Evolutionary conservation across 2,888 invertebrate species (phyloP), one percentile per base, ranked within the genome.

Genomic region (Chirona hameri): DNA sequence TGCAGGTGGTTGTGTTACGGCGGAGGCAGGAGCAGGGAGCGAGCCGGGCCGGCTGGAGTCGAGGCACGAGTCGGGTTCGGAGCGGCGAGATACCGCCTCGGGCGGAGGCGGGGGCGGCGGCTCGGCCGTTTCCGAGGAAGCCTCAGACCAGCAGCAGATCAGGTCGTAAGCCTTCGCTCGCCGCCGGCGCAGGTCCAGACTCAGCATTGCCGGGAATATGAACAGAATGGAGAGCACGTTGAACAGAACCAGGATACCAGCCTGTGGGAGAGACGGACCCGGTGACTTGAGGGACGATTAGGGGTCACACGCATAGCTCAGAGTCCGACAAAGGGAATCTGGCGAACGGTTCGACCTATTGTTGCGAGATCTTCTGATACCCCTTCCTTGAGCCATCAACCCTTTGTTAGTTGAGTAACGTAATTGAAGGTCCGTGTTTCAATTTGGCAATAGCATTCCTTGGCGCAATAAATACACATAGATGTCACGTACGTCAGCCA

Each of bases 141-240:
- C 27, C n/a, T 82, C 84, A 81, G 84, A 65, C 69, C 84, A 87
- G 86, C 96, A 95, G 87, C 95, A 97, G 69, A 95, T 90, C 31
- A 96, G 89, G 87, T 97, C 97, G 0, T 93, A 91, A 72, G 94
- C 90, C 0, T 93, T 92, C 0, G 93, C 92, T 4, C 93, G 91
- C 84, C 90, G 88, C 79, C 91, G 87, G 10, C 93, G 90, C 82
- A 97, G 89, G 88, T 98, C 97, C 85, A 98, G 88, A 46, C 97
- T 96, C 86, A 99, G 93, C 90, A 99, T 93, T 0, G 98, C 97
- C 0, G 99, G 99, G 87, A 96, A 97, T 18, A 99, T 94, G 52
- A 98, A 90, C 83, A 99, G 89, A 87, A 96, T 93, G 0, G 96
- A 93, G 0, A 93, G 93, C 85, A 97, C 90, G 89, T 97, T 97